Conservation (phyloP, 2,797 vertebrate species). For the Bucorvus abyssinicus region DNA sequence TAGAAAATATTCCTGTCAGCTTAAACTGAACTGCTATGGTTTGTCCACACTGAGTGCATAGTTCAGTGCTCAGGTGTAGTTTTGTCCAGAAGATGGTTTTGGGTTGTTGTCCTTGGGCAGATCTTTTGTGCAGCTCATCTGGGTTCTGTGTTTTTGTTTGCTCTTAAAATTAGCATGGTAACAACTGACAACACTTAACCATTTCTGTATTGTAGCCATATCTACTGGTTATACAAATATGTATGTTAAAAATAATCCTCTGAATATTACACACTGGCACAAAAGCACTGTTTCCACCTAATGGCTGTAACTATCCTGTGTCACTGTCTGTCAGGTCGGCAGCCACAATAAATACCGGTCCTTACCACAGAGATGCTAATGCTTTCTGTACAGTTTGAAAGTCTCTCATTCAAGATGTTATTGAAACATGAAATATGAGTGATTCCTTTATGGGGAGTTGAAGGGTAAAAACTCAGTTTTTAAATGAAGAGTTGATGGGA, state of each 20-base stretch:
- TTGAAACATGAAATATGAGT: not conserved
- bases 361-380: not conserved
- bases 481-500: not conserved
- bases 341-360: not conserved
- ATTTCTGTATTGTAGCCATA: not conserved
- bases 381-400: not conserved
- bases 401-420: not conserved
- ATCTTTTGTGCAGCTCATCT: not conserved
- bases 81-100: not conserved
- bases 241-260: not conserved
- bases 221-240: not conserved
- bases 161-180: not conserved
- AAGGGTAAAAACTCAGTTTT: rapidly evolving
- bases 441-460: not conserved
- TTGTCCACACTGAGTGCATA: not conserved
- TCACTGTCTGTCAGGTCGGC: not conserved
- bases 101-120: rapidly evolving
- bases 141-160: not conserved
- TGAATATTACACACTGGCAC: not conserved
- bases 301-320: not conserved
- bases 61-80: rapidly evolving
- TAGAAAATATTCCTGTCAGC: not conserved
- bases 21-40: not conserved
- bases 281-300: not conserved
- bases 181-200: not conserved